Evolutionary conservation across 2,888 invertebrate species (phyloP).

Genomic region (Halictus ligatus): DNA sequence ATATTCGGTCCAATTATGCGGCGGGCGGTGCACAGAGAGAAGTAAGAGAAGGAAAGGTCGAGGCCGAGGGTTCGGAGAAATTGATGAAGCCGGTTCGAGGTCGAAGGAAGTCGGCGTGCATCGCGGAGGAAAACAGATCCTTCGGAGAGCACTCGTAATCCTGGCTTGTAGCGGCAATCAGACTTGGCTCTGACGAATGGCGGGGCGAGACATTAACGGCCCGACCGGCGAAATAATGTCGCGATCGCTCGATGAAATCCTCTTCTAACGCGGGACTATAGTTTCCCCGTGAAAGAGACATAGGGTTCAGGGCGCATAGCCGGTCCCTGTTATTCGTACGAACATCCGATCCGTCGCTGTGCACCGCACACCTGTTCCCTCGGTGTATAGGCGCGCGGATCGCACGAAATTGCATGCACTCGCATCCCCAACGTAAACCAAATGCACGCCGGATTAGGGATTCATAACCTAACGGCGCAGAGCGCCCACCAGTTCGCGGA

Average conservation of each 20-base stretch:
- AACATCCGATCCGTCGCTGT: slow-evolving; percentile 25
- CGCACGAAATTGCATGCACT: slow-evolving; percentile 69
- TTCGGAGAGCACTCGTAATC: slow-evolving; percentile 69
- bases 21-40: slow-evolving; percentile 25
- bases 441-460: slow-evolving; percentile 73
- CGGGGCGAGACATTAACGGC: slow-evolving; percentile 48
- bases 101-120: slow-evolving; percentile 7
- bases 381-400: slow-evolving; percentile 25
- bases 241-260: background rate
- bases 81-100: background rate
- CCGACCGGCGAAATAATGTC: slow-evolving; percentile 54
- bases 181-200: slow-evolving; percentile 69
- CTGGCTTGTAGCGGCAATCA: slow-evolving; percentile 74
- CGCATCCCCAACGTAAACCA: slow-evolving; percentile 66
- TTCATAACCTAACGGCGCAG: slow-evolving; percentile 66
- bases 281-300: slow-evolving; percentile 44
- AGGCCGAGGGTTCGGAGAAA: slow-evolving; percentile 9
- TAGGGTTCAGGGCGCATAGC: background rate
- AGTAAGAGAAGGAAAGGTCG: slow-evolving; percentile 20
- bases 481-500: slow-evolving; percentile 11
- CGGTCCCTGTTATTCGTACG: slow-evolving; percentile 12
- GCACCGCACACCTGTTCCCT: slow-evolving; percentile 34
- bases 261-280: slow-evolving; percentile 51
- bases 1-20: slow-evolving; percentile 72
- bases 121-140: slow-evolving; percentile 27